Conservation (phyloP, 2,113 vertebrate genomes). For the Crotalus helleri region DNA sequence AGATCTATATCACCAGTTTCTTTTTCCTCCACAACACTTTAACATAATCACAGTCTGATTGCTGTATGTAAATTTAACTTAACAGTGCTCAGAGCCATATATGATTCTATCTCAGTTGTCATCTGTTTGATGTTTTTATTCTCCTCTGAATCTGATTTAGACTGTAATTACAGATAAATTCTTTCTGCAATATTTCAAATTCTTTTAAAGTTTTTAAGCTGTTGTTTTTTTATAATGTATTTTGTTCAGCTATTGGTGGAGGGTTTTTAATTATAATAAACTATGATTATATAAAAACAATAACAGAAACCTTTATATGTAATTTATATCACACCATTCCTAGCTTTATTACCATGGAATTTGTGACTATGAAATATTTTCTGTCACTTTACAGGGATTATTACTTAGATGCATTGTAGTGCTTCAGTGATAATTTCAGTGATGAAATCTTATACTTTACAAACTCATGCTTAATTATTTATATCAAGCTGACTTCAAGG, state of each 20-base stretch:
- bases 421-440: not conserved
- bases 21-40: not conserved
- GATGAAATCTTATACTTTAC: not conserved
- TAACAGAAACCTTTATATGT: not conserved
- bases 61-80: not conserved
- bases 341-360: not conserved
- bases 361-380: not conserved
- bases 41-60: not conserved
- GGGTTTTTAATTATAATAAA: not conserved
- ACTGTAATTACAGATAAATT: not conserved
- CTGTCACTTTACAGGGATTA: not conserved
- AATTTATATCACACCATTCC: not conserved
- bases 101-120: not conserved
- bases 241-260: not conserved
- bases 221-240: not conserved
- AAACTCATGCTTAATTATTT: not conserved
- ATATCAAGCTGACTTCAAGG: not conserved
- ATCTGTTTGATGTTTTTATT: not conserved
- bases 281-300: not conserved
- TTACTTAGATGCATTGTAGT: not conserved
- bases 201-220: not conserved
- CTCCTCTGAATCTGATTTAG: not conserved
- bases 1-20: not conserved
- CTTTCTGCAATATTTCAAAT: not conserved
- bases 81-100: not conserved